Evolutionary conservation across 2,888 invertebrate genomes (phyloP).

Genomic region (Drosophila merina): DNA sequence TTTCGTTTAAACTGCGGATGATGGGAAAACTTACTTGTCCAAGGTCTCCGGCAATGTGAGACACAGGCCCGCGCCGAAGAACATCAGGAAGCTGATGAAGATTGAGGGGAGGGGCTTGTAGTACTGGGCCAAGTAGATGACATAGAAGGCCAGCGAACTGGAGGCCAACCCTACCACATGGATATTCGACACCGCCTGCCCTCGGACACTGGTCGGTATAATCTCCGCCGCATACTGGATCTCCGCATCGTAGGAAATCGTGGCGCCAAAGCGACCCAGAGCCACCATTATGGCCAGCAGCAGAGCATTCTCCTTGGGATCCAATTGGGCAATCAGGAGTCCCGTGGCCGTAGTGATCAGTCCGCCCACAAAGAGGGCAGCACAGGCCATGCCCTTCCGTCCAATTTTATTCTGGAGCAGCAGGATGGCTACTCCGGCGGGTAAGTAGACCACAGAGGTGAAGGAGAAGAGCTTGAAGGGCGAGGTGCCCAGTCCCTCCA

Average conservation of each 20-base stretch:
- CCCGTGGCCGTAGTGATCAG: conserved; percentile 85
- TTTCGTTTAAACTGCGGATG: not conserved
- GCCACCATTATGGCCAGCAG: conserved; percentile 84
- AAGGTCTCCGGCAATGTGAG: conserved; percentile 86
- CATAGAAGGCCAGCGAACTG: conserved; percentile 86
- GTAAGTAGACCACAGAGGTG: conserved; percentile 85
- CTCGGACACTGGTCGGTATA: conserved; percentile 87
- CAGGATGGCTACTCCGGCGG: conserved; percentile 84
- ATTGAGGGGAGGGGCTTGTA: conserved; percentile 85
- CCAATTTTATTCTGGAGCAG: conserved; percentile 82
- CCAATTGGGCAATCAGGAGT: conserved; percentile 82
- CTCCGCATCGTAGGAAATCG: conserved; percentile 87
- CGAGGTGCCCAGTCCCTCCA: conserved; percentile 85
- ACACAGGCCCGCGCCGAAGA: conserved; percentile 85
- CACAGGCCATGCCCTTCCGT: conserved; percentile 85
- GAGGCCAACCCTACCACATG: conserved; percentile 87
- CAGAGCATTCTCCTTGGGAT: conserved; percentile 79
- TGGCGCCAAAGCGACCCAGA: conserved; percentile 85
- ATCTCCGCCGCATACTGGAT: conserved; percentile 88
- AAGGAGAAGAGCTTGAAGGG: conserved; percentile 85
- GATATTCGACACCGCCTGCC: conserved; percentile 86
- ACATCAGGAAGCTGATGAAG: conserved; percentile 84
- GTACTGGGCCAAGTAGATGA: conserved; percentile 84
- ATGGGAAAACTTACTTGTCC: conserved; percentile 78
- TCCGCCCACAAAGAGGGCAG: conserved; percentile 85